Evolutionary conservation across 2,797 vertebrate genomes (phyloP).

Genomic region (Jordanella pulchra): DNA sequence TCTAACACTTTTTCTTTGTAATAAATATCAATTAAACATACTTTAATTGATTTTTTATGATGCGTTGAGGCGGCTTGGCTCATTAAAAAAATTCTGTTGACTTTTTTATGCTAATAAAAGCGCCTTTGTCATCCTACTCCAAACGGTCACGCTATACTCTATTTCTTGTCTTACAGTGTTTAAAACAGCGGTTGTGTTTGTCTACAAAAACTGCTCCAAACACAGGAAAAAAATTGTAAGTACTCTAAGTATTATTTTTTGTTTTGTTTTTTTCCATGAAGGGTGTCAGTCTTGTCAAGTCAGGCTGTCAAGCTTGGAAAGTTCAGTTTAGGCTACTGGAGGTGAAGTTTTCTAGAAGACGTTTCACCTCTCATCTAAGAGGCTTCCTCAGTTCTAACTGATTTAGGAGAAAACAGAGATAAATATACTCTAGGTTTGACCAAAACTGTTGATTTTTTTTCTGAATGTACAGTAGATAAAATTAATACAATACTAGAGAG

Average conservation of each 20-base stretch:
- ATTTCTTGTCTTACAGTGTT: constrained; percentile 82
- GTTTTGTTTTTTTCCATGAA: too few relatives aligned
- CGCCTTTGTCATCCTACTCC: constrained; percentile 4
- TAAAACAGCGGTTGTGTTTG: constrained; percentile 95
- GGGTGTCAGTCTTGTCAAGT: too few relatives aligned
- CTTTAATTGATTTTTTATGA: constrained; percentile 6
- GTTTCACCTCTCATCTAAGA: too few relatives aligned
- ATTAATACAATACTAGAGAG: too few relatives aligned
- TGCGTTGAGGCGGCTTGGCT: constrained; percentile 22
- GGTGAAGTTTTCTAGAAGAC: too few relatives aligned
- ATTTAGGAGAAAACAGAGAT: too few relatives aligned
- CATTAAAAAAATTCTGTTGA: neutral
- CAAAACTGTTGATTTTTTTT: too few relatives aligned
- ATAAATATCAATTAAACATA: constrained; percentile 57
- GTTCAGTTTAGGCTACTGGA: too few relatives aligned
- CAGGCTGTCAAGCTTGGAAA: too few relatives aligned
- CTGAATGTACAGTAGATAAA: too few relatives aligned
- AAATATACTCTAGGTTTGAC: too few relatives aligned
- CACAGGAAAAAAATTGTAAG: constrained; percentile 95
- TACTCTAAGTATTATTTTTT: constrained; percentile 29
- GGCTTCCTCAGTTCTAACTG: too few relatives aligned
- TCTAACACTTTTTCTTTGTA: constrained; percentile 20
- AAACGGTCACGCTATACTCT: neutral
- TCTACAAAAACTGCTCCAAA: constrained; percentile 94
- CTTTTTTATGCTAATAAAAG: constrained; percentile 11